Conservation (phyloP, 2,888 invertebrate genomes). For the Thalpophila matura region DNA sequence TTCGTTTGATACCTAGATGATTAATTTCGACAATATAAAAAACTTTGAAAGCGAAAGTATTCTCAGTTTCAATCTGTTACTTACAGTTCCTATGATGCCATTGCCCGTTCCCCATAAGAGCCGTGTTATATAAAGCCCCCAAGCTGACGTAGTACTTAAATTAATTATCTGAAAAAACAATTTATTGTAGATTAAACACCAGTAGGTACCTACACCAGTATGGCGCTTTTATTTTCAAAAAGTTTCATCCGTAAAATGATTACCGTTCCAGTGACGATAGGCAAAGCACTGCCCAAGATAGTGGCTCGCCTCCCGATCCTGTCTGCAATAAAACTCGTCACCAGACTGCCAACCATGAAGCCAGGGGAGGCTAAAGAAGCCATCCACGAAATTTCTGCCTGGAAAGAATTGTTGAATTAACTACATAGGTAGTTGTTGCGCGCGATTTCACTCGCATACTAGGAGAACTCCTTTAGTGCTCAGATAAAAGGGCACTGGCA, state of each 20-base stretch:
- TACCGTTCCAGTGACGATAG: slow-evolving; percentile 78
- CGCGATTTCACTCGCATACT: too few relatives aligned
- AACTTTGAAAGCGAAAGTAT: too few relatives aligned
- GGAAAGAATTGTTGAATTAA: too few relatives aligned
- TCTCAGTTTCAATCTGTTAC: slow-evolving; percentile 56
- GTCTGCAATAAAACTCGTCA: slow-evolving; percentile 74
- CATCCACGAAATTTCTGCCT: slow-evolving; percentile 80
- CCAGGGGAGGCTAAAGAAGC: slow-evolving; percentile 75
- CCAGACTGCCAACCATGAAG: slow-evolving; percentile 77
- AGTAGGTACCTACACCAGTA: too few relatives aligned
- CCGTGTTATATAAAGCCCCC: slow-evolving; percentile 83
- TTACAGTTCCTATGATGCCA: slow-evolving; percentile 84
- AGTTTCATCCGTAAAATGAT: neutral
- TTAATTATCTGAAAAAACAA: slow-evolving; percentile 77
- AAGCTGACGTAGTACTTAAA: slow-evolving; percentile 78
- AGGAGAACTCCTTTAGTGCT: too few relatives aligned
- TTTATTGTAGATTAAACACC: neutral
- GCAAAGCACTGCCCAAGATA: slow-evolving; percentile 74
- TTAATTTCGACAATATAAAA: too few relatives aligned
- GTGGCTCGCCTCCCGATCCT: slow-evolving; percentile 75
- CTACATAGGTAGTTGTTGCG: too few relatives aligned
- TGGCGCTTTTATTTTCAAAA: neutral
- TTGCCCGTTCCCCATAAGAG: slow-evolving; percentile 87
- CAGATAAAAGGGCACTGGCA: too few relatives aligned
- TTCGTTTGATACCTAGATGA: too few relatives aligned